These are phyloP conservation scores for Onychomys torridus DNA, from an alignment of 2,797 vertebrate genomes.

Conservation along the genomic window DNA sequence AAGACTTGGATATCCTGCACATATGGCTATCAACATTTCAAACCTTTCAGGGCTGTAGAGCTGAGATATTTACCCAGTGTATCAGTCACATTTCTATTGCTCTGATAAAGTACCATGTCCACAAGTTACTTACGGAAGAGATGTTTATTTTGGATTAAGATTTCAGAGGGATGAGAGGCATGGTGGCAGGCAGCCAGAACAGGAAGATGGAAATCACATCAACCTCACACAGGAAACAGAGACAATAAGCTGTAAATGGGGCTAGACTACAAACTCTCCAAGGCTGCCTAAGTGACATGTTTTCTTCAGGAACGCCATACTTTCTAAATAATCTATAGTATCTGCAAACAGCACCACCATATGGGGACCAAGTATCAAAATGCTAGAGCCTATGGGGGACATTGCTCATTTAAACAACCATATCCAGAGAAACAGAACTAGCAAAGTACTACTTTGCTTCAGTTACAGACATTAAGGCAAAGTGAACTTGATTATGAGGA, in stretches of 20 bases:
- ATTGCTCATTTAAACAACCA: neutral
- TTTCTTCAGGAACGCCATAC: neutral
- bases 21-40: neutral
- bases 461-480: neutral
- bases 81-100: neutral
- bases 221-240: neutral
- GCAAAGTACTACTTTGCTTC: conserved; percentile 1
- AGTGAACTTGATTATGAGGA: neutral
- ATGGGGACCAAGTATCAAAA: neutral
- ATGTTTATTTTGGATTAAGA: neutral
- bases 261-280: neutral
- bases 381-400: neutral
- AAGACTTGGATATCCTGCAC: neutral
- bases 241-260: neutral
- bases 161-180: neutral
- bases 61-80: neutral
- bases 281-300: neutral
- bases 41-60: neutral
- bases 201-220: neutral
- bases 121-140: neutral
- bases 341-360: neutral
- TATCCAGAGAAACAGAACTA: neutral
- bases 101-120: neutral
- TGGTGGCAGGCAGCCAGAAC: neutral
- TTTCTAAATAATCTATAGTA: neutral